Percentiles rank a stretch among this genome's conserved stretches.
Evolutionary conservation across 2,888 invertebrate genomes (phyloP).

Genomic region (Himalopsyche kuldschensis): DNA sequence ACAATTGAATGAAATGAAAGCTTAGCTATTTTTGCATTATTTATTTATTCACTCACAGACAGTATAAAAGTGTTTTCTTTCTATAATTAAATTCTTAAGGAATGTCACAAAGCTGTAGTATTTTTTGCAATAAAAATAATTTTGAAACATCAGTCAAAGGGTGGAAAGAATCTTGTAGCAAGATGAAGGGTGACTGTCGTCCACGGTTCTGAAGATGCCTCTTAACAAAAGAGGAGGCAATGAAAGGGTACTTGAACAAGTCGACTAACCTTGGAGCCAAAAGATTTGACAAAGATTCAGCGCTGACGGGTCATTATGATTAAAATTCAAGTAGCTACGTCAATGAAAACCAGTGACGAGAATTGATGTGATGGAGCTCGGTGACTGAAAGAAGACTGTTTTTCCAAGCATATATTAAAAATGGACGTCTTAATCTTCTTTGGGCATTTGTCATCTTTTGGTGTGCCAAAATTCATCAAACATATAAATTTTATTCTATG

Average conservation of each 20-base stretch:
- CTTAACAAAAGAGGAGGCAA: constrained; percentile 4
- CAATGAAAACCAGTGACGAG: background rate
- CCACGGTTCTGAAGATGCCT: constrained; percentile 1
- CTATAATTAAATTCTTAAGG: background rate
- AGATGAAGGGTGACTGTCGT: background rate
- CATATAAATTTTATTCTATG: background rate
- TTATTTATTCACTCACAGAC: background rate
- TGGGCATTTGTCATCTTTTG: background rate
- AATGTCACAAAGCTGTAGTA: background rate
- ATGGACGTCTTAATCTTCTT: background rate
- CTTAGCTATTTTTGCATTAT: background rate
- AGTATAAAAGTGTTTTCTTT: background rate
- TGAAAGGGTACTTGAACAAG: background rate
- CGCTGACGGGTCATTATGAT: constrained; percentile 28
- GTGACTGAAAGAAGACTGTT: background rate
- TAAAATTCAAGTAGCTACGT: constrained; percentile 13
- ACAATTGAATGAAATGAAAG: too few species aligned
- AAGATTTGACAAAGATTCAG: background rate
- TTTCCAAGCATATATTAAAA: background rate
- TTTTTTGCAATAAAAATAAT: background rate
- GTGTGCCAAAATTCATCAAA: background rate
- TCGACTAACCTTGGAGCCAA: background rate
- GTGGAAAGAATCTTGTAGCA: background rate
- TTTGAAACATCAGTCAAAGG: background rate
- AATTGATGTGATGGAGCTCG: background rate